Base-by-base conservation (phyloP, 2,888 invertebrate genomes). In the Ischnus inquisitorius region DNA sequence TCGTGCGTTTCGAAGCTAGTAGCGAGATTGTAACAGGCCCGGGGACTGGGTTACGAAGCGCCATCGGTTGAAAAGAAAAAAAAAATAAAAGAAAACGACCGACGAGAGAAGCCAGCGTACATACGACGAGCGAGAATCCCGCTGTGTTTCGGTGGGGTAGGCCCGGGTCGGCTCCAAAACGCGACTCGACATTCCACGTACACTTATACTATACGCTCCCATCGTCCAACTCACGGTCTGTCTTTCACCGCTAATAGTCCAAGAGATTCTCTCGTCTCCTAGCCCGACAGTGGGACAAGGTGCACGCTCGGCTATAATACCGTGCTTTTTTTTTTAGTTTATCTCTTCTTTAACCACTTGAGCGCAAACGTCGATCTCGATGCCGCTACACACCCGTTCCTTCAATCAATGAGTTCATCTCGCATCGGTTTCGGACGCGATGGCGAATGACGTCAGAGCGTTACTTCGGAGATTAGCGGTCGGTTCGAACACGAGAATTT, bases 121-220 rank as follows among this genome's bases (percentile, higher is more conserved):
- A n/a, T 60, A 34, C 62, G 74, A 69, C 79, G 64, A 75, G 71
- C 69, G 83, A 83, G 78, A 82, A 83, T 83, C 74, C 74, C 39
- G 68, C 82, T 77, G 85, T 81, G 69, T 80, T 88, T 89, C 87
- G 88, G 88, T 90, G 89, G 88, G 90, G 88, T 90, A 90, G 90
- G 90, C 88, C 88, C 90, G 86, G 89, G 88, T 88, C 88, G 86
- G 86, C 89, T 90, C 83, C 82, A 83, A 83, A 83, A 83, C 74
- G 48, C 74, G 64, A 16, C 79, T 39, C 69, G 74, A 69, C 64
- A 74, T 60, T 60, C 68, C 46, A 22, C 60, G 57, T 43, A 39
- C 60, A 19, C 43, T 54, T 34, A 43, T 54, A 57, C 39, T 14
- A 22, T 41, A 54, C 19, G 14, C 1, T 51, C 57, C n/a, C 41